A percentile compares a stretch with the other conserved stretches of the same genome.
Evolutionary conservation across 2,888 invertebrate species (phyloP).

Genomic region (Aleiodes testaceus): DNA sequence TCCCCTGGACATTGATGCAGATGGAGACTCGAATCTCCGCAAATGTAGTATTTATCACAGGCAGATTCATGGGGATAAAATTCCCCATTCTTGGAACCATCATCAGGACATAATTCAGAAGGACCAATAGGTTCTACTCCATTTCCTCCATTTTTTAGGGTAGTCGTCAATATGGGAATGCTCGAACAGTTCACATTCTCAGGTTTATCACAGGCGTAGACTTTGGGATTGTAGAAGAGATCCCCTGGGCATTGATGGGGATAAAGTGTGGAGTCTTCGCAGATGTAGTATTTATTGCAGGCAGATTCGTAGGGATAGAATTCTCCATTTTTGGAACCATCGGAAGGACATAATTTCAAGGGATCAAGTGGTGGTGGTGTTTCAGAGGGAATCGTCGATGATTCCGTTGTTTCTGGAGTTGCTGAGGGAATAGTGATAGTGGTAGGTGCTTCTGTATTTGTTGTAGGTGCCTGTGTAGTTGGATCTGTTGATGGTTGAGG

Average conservation of each 20-base stretch:
- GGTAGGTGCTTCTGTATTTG: too few relatives aligned
- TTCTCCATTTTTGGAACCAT: constrained; percentile 25
- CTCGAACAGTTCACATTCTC: constrained; percentile 42
- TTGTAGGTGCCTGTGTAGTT: too few relatives aligned
- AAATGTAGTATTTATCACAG: constrained; percentile 55
- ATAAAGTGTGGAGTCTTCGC: constrained; percentile 39
- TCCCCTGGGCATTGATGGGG: constrained; percentile 44
- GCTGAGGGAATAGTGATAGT: too few relatives aligned
- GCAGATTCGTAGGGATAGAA: constrained; percentile 51
- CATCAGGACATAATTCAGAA: not conserved
- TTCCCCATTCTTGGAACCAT: constrained; percentile 12
- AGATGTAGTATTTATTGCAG: constrained; percentile 54
- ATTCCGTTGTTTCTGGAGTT: too few relatives aligned
- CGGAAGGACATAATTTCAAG: constrained; percentile 6
- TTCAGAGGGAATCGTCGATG: too few relatives aligned
- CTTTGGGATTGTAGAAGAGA: constrained; percentile 45
- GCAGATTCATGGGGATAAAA: constrained; percentile 51
- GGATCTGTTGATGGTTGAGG: too few relatives aligned
- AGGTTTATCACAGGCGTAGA: constrained; percentile 48
- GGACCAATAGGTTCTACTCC: constrained; percentile 4
- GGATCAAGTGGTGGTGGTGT: too few relatives aligned
- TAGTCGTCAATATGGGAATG: not conserved
- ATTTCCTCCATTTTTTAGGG: constrained; percentile 1
- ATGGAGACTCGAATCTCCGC: constrained; percentile 40
- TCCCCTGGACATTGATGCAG: constrained; percentile 45